Conservation (phyloP, 1,140 invertebrate species). For the Drosophila setifemur region DNA sequence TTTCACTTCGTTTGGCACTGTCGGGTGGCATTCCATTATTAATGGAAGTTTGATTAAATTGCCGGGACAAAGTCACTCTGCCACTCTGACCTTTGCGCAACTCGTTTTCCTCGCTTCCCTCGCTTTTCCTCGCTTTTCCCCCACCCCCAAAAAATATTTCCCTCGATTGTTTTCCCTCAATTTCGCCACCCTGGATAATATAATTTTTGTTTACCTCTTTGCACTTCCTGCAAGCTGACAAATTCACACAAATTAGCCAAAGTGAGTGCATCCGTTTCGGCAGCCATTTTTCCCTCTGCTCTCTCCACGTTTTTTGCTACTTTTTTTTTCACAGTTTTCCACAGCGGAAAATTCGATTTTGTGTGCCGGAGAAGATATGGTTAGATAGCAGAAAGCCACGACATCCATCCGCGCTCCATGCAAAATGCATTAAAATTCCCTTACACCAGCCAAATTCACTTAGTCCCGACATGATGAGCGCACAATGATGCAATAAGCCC, state of each 20-base stretch:
- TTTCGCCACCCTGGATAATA: constrained; percentile 1
- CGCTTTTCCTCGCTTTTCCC: neutral
- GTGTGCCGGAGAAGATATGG: neutral
- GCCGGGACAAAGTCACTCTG: constrained; percentile 8
- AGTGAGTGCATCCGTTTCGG: constrained; percentile 25
- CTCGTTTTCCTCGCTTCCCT: neutral
- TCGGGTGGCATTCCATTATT: constrained; percentile 66
- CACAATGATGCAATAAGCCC: constrained; percentile 37
- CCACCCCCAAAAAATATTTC: no score
- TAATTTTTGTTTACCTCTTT: constrained; percentile 9
- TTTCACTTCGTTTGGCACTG: constrained; percentile 35
- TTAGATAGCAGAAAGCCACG: neutral
- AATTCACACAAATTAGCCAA: constrained; percentile 65
- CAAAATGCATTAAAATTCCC: constrained; percentile 42
- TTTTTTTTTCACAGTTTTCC: no score
- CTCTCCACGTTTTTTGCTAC: no score
- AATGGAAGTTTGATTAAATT: constrained; percentile 79
- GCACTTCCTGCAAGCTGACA: no score
- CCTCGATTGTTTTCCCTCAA: neutral
- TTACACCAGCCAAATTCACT: constrained; percentile 38
- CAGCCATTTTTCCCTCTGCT: neutral
- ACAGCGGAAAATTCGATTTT: constrained; percentile 34
- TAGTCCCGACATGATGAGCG: constrained; percentile 31
- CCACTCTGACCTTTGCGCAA: neutral
- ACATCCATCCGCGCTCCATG: neutral